These are phyloP conservation scores for Choloepus didactylus DNA, from an alignment of 2,797 vertebrate genomes.

Conservation along the genomic window DNA sequence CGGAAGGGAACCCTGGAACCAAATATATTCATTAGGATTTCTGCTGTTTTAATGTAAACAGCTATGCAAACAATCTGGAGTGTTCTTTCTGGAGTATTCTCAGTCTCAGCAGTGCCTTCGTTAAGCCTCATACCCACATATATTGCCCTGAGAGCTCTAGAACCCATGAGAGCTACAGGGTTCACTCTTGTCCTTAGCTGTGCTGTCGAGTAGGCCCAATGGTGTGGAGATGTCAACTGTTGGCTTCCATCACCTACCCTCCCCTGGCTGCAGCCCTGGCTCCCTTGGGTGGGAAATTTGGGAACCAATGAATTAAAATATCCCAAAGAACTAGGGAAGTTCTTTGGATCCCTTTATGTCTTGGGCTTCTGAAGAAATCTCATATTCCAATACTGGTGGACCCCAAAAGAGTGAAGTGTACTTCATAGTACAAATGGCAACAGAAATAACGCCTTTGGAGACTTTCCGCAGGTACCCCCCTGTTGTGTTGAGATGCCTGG, in stretches of 20 bases:
- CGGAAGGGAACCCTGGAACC: neutral
- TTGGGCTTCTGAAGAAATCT: neutral
- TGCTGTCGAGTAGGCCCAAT: neutral
- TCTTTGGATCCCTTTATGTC: neutral
- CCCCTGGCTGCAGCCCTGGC: neutral
- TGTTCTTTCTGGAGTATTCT: neutral
- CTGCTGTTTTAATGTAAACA: neutral
- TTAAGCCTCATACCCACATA: neutral
- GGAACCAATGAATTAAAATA: neutral
- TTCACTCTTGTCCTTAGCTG: neutral
- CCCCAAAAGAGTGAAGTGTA: neutral
- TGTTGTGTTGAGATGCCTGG: neutral
- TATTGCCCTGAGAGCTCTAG: neutral
- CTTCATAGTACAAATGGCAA: neutral
- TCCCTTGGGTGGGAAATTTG: neutral
- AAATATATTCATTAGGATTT: neutral
- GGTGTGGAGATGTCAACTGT: neutral
- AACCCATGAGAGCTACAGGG: neutral
- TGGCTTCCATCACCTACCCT: neutral
- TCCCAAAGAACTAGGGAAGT: neutral
- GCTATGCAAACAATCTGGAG: neutral
- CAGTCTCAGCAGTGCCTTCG: neutral
- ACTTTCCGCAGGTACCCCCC: neutral
- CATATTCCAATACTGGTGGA: neutral
- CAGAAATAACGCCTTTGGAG: neutral